Percentiles rank a stretch among this genome's conserved stretches.
phyloP scores from a whole-genome alignment of 2,888 invertebrate species.

The Megastigmus dorsalis region DNA sequence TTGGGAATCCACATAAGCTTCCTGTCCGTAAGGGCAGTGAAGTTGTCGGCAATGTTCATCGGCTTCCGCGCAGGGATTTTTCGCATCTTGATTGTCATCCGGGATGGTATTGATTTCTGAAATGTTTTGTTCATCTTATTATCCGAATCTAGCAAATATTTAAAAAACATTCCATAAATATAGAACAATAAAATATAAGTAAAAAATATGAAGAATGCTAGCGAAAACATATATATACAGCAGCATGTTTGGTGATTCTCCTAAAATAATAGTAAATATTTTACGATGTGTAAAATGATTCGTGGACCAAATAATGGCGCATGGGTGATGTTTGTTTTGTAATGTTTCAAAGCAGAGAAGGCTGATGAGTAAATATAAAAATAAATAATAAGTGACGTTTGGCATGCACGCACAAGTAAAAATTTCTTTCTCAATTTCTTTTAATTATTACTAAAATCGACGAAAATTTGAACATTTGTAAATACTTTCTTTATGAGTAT shows the following conservation, averaged over 20 bases:
- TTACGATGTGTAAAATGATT: too few relatives aligned
- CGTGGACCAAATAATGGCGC: too few relatives aligned
- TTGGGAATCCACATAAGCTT: slow-evolving; percentile 78
- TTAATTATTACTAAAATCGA: too few relatives aligned
- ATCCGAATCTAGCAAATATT: background rate
- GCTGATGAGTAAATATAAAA: too few relatives aligned
- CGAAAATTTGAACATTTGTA: too few relatives aligned
- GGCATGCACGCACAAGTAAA: background rate
- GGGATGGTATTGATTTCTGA: slow-evolving; percentile 52
- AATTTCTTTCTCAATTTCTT: too few relatives aligned
- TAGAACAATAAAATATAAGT: too few relatives aligned
- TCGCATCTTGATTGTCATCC: slow-evolving; percentile 66
- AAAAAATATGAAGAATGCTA: too few relatives aligned
- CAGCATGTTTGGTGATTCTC: background rate
- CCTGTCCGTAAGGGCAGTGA: slow-evolving; percentile 84
- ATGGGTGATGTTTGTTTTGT: too few relatives aligned
- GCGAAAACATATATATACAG: slow-evolving; percentile 38
- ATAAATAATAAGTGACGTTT: background rate
- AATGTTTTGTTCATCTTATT: slow-evolving; percentile 13
- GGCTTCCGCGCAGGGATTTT: slow-evolving; percentile 77
- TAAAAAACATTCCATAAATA: too few relatives aligned
- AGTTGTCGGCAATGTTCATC: slow-evolving; percentile 79
- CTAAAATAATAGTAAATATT: slow-evolving; percentile 1
- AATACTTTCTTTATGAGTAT: too few relatives aligned
- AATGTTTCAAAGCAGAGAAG: too few relatives aligned